Evolutionary conservation across 2,797 vertebrate genomes (phyloP).

Genomic region (Hydrolagus colliei): DNA sequence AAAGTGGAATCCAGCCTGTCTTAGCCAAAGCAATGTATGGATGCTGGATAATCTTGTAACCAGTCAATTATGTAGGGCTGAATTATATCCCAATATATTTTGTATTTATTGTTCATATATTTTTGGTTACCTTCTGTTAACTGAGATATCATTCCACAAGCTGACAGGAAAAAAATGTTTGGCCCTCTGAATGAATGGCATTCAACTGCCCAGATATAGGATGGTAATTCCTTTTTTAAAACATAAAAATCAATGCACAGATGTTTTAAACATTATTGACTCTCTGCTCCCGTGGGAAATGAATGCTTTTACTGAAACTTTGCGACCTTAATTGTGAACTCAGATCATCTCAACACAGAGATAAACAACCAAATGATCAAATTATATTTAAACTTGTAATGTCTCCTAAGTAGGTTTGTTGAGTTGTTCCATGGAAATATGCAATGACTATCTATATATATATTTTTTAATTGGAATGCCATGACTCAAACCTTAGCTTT

Average conservation of each 20-base stretch:
- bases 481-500: not conserved
- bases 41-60: not conserved
- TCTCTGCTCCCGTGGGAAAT: slow-evolving; percentile 46
- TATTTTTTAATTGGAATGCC: not conserved
- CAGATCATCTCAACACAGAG: slow-evolving; percentile 38
- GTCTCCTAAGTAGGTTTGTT: not conserved
- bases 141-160: slow-evolving; percentile 44
- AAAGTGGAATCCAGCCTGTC: not conserved
- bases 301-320: slow-evolving; percentile 54
- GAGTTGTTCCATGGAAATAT: not conserved
- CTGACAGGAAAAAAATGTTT: slow-evolving; percentile 47
- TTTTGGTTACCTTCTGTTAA: slow-evolving; percentile 37
- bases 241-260: slow-evolving; percentile 64
- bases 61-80: not conserved
- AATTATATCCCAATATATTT: not conserved
- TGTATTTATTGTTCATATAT: not conserved
- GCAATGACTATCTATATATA: not conserved
- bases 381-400: slow-evolving; percentile 34
- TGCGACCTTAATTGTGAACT: slow-evolving; percentile 36
- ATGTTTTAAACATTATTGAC: slow-evolving; percentile 46
- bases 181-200: slow-evolving; percentile 45
- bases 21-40: not conserved
- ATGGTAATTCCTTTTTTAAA: slow-evolving; percentile 51
- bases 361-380: slow-evolving; percentile 63
- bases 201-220: slow-evolving; percentile 38